Percentiles rank a stretch among this genome's conserved stretches.
Conservation (phyloP, 64 coral and sea anemone genomes). For the Pachyseris speciosa region DNA sequence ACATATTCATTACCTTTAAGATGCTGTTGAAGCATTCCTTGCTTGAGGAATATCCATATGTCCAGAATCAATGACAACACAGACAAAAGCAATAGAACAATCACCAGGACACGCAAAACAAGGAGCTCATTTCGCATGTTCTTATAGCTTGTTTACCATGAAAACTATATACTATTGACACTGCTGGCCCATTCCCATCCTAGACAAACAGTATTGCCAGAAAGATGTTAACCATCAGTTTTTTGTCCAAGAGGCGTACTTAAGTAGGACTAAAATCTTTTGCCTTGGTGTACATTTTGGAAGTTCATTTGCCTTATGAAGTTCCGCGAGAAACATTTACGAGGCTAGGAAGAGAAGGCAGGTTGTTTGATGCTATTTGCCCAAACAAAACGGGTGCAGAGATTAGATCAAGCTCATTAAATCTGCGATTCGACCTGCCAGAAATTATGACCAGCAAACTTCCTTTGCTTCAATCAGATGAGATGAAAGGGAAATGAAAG, state of each 20-base stretch:
- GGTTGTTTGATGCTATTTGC: neutral
- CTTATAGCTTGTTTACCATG: neutral
- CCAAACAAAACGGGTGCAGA: neutral
- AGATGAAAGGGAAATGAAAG: no score
- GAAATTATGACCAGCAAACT: no score
- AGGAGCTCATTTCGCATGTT: constrained; percentile 27
- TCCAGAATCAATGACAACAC: neutral
- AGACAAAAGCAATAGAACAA: neutral
- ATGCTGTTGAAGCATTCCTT: neutral
- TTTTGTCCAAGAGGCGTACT: neutral
- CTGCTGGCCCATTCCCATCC: no score
- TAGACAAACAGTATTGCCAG: no score
- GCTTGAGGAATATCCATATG: neutral
- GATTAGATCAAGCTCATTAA: neutral
- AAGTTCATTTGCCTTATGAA: neutral
- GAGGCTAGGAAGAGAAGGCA: neutral
- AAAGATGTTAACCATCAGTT: no score
- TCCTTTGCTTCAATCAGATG: no score
- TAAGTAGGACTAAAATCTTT: neutral
- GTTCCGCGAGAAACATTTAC: neutral
- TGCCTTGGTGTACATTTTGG: neutral
- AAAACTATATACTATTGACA: neutral
- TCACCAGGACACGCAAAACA: neutral
- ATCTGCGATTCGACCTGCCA: neutral
- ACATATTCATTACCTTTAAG: neutral